Conservation (phyloP, 2,797 vertebrate species). For the Acanthornis magna region DNA sequence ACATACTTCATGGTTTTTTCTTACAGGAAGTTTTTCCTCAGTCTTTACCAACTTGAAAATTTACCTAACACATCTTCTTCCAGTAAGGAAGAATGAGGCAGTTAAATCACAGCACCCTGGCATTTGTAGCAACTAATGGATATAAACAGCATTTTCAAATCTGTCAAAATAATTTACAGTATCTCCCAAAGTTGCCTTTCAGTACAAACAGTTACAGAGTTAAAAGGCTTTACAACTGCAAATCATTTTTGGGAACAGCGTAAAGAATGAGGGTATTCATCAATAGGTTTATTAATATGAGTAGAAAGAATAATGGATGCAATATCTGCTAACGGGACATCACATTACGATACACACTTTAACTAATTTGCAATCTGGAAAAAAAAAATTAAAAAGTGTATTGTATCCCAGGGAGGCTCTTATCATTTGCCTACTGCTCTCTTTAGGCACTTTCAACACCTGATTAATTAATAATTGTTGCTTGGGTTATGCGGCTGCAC, state of each 20-base stretch:
- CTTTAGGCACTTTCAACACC: conserved; percentile 43
- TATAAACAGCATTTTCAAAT: conserved; percentile 34
- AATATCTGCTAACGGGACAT: conserved; percentile 12
- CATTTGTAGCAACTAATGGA: not conserved
- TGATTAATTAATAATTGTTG: conserved; percentile 63
- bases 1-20: not conserved
- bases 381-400: not conserved
- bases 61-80: not conserved
- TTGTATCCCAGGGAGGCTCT: conserved; percentile 4
- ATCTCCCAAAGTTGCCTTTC: not conserved
- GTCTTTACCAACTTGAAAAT: not conserved
- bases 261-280: conserved; percentile 20
- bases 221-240: conserved; percentile 17
- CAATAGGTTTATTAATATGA: conserved; percentile 27
- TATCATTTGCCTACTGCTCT: conserved; percentile 32
- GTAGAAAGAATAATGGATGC: conserved; percentile 16
- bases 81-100: not conserved
- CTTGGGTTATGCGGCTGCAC: conserved; percentile 25
- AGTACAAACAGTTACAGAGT: not conserved
- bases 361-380: conserved; percentile 16
- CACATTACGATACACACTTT: not conserved
- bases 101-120: not conserved
- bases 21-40: not conserved
- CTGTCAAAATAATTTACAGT: conserved; percentile 23
- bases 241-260: conserved; percentile 12